Base-by-base conservation (phyloP, 2,113 vertebrate genomes). In the Engraulis encrasicolus region DNA sequence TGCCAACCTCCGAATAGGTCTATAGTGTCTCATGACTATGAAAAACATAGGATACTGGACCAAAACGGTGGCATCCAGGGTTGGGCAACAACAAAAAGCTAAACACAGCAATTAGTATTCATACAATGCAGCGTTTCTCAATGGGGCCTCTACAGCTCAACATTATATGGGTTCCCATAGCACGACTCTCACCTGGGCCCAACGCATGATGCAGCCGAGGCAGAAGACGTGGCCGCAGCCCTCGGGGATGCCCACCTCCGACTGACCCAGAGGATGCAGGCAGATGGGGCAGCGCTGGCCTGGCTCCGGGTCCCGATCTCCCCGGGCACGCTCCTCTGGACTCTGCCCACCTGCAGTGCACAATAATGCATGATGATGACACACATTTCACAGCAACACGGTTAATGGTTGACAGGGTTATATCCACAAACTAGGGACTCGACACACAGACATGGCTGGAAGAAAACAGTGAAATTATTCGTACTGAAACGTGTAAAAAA, bases 221-320 rank as follows among this genome's bases (percentile, higher is more conserved):
- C 98, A 99, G 93, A 99, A 99, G 89, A 96, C 91, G 82, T 99
- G 98, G 91, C 89, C 95, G 94, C 98, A 99, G 91, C 92, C 95
- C 92, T 99, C 96, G 6, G 97, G 97, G 92, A 97, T 95, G 83
- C 96, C 98, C 77, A 96, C 91, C 90, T 98, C 97, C 40, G 95
- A 92, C 23, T 93, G 94, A 20, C 92, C 91, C 83, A 96, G 93
- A 85, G 93, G 89, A 81, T 95, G 97, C 88, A 99, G 94, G 90
- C 98, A 99, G 92, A 99, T 99, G 6, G 98, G 98, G 90, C 98
- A 99, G 2, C 89, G 95, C 90, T 96, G 96, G 48, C 84, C 87
- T 86, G 96, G 95, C 83, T 94, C 82, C 6, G 91, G 86, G 79
- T 94, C 83, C 6, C 91, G 85, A 78, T 94, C 93, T 83, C 90